Base-by-base conservation (phyloP, 2,888 invertebrate genomes). In the Gari tellinella region DNA sequence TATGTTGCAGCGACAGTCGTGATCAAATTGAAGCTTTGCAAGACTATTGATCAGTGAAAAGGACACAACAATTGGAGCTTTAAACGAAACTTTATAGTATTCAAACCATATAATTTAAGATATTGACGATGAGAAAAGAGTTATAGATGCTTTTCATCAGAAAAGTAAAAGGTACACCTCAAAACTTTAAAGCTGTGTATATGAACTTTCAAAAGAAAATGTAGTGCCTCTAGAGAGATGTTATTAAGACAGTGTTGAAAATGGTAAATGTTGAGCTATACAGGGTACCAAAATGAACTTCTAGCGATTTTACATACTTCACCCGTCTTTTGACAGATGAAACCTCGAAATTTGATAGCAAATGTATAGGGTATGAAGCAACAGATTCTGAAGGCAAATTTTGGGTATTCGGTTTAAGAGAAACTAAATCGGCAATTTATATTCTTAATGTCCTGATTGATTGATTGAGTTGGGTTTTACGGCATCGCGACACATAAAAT, bases 271-370 rank as follows among this genome's bases (percentile, higher is more conserved):
- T 58, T 49, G 43, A 48, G 26, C 37, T 65, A 15, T 60, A 73
- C 45, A 62, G 62, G 51, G 2, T 72, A 7, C 73, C 76, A 15
- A 75, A 55, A 77, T 81, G 61, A 77, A 72, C 56, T 37, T 77
- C 0, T 68, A 74, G 41, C 41, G 74, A 38, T 45, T 76, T 12
- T 49, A 55, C 26, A 25, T 74, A 31, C 49, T 64, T 38, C 73
- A 68, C 77, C 12, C 41, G 19, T 43, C 17, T 68, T 19, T 19
- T 64, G 19, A 76, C 76, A 25, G 76, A 76, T 43, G 66, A 76
- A 48, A 72, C 72, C 1, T 76, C 63, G 10, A 72, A 72, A 53
- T 69, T 57, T 60, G 69, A 62, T 1, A 58, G 37, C n/a, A 72
- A 68, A 23, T 76, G 41, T n/a, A 63, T 63, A 52, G 76, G 76